Base-by-base conservation (phyloP, 2,113 vertebrate genomes). In the Salvelinus namaycush region DNA sequence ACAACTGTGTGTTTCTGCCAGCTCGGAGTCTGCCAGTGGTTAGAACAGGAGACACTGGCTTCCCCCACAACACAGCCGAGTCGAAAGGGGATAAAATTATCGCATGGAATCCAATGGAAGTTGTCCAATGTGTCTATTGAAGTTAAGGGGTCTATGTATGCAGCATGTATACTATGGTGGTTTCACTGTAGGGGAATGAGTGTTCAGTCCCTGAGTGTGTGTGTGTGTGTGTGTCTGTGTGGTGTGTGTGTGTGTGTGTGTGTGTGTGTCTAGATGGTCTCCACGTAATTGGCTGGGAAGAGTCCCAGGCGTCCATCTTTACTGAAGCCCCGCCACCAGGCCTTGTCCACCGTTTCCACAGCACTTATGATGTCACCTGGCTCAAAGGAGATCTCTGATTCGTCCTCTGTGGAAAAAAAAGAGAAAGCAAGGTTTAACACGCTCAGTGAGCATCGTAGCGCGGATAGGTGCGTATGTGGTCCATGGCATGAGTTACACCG, bases 201-300 rank as follows among this genome's bases (percentile, higher is more conserved):
- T 48, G 20, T 44, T 69, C 20, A 44, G 68, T 70, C 68, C 68
- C 68, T 72, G 70, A 57, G 22, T 71, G 48, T 71, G 44, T 71
- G n/a, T 26, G 1, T 81, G 62, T 73, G 48, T 66, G 39, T 44
- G 39, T 44, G 39, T 39, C 7, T 39, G 0, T 39, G 7, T 39
- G 34, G 7, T 39, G 8, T 39, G 34, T 39, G 31, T 31, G 4
- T 24, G 27, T 31, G 31, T 34, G 31, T 34, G 34, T 34, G 31
- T 34, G 18, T 76, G 62, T 81, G 77, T 76, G 76, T 82, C 16
- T 84, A 93, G 83, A 94, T 93, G 84, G 90, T 92, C 84, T 95
- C 94, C 54, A 95, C 94, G 59, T 93, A 95, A 89, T 94, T 95
- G 81, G 93, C 91, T 57, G 94, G 94, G 83, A 95, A 95, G 81